phyloP scores from a whole-genome alignment of 2,797 vertebrate genomes.

The Gila robusta region DNA sequence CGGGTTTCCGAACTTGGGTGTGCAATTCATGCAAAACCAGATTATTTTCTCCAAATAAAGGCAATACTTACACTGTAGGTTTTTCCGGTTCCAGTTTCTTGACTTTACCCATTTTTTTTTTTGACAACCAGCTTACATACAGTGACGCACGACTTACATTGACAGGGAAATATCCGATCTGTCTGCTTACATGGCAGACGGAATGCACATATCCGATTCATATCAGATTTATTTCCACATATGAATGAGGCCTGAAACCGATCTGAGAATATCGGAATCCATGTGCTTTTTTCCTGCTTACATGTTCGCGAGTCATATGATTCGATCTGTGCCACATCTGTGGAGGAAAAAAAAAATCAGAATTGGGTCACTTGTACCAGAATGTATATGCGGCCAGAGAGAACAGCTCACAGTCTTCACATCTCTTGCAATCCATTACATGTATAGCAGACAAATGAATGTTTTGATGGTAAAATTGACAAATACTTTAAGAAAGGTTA shows the following conservation, averaged over 20 bases:
- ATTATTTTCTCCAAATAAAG: background rate
- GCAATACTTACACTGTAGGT: background rate
- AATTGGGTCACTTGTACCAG: background rate
- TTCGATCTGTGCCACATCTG: background rate
- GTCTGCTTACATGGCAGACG: background rate
- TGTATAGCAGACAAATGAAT: background rate
- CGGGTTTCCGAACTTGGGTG: background rate
- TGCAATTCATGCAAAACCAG: background rate
- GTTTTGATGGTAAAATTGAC: no score
- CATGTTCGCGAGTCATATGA: background rate
- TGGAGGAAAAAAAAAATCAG: background rate
- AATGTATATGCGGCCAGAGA: background rate
- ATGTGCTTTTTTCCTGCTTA: background rate
- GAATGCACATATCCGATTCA: background rate
- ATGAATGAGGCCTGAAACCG: no score
- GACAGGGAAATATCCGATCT: background rate
- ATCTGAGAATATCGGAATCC: no score
- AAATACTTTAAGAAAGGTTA: background rate
- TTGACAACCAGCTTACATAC: background rate
- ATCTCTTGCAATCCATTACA: background rate
- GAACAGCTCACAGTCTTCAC: background rate
- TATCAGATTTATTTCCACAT: background rate
- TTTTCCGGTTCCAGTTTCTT: background rate
- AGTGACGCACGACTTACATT: background rate
- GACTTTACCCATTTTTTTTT: background rate